These are phyloP conservation scores for Frankliniella intonsa DNA, from an alignment of 2,888 invertebrate genomes.

Conservation along the genomic window DNA sequence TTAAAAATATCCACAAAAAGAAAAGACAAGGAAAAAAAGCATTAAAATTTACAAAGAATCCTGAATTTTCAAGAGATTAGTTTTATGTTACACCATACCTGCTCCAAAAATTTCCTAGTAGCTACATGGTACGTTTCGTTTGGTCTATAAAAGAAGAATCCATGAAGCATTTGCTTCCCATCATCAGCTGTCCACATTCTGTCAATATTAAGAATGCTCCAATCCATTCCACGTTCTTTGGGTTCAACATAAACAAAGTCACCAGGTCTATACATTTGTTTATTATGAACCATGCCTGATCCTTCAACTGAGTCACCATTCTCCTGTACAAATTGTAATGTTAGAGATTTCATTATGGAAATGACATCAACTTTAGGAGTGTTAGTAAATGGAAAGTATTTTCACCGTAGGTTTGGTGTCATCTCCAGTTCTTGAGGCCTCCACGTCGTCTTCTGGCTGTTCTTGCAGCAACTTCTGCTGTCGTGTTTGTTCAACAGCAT, in stretches of 20 bases:
- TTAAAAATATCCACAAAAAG: not conserved
- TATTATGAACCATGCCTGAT: not conserved
- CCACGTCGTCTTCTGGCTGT: conserved; percentile 34
- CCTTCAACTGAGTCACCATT: not conserved
- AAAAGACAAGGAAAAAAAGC: conserved; percentile 24
- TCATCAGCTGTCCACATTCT: conserved; percentile 80
- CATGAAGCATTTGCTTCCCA: conserved; percentile 79
- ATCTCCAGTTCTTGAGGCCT: conserved; percentile 37
- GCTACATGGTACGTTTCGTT: conserved; percentile 95
- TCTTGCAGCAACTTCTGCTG: conserved; percentile 73
- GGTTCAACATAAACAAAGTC: conserved; percentile 69
- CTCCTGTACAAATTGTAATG: not conserved
- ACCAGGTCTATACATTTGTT: not conserved
- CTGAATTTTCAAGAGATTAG: not conserved
- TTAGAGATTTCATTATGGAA: not conserved
- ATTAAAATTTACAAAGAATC: not conserved
- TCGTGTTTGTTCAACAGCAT: conserved; percentile 69
- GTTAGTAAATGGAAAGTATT: too few relatives aligned
- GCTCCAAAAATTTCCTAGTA: conserved; percentile 90
- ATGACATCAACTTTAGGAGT: not conserved
- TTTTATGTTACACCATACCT: conserved; percentile 45
- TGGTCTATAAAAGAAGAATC: conserved; percentile 87
- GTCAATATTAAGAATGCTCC: conserved; percentile 80
- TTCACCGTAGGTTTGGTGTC: conserved; percentile 45
- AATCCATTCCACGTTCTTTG: conserved; percentile 59